Base-by-base conservation (phyloP, 2,797 vertebrate species). In the Lindbergichthys nudifrons region DNA sequence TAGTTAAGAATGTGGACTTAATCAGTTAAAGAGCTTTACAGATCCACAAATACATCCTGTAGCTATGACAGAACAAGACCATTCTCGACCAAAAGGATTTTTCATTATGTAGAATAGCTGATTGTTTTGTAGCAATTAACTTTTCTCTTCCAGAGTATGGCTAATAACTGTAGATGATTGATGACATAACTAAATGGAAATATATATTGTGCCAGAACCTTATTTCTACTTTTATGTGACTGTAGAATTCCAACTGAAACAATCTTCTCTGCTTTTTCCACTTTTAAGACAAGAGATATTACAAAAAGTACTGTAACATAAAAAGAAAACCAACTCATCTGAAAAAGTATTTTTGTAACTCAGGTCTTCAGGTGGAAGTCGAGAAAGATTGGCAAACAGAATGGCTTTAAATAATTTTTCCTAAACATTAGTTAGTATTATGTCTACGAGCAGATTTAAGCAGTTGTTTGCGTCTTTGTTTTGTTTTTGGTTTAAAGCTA, bases 11-110 rank as follows among this genome's bases (percentile, higher is more conserved):
- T 72, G 53, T 79, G 53, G 59, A 18, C 13, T 21, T 36, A 84
- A 81, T 77, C n/a, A 3, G 15, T 43, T 83, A 64, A 80, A 73
- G 46, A 75, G 71, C 42, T 83, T 82, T 75, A 51, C 47, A 36
- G 53, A 64, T 73, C 47, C 30, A 56, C 41, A 80, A 59, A 70
- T 68, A 57, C 58, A 60, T 46, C 16, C 43, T 9, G 45, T 19
- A 18, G 26, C 39, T 43, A 46, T 74, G 66, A 77, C 79, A 79
- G 36, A 79, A 81, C 52, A 70, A 23, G 11, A 46, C 2, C 71
- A 47, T 70, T 81, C 56, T 60, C 16, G 10, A 58, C 30, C 42
- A 61, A 79, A 57, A 60, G 8, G 7, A 45, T 13, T 9, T 66
- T 72, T 13, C 56, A 11, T 39, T 61, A 68, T 15, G 1, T 19